Evolutionary conservation across 2,113 vertebrate genomes (phyloP).

Genomic region (Bujurquina vittata): DNA sequence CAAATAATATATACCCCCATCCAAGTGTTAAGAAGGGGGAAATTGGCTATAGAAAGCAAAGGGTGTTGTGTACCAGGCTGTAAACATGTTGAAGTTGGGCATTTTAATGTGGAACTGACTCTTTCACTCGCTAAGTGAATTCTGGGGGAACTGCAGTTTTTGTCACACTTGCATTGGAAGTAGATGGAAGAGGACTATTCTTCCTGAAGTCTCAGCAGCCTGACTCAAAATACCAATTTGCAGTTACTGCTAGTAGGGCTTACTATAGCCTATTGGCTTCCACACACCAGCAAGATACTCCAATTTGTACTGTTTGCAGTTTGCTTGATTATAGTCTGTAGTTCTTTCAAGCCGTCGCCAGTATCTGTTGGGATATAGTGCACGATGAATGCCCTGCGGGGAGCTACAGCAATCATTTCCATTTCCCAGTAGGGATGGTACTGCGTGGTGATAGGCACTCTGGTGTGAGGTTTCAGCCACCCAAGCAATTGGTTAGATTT

Average conservation of each 20-base stretch:
- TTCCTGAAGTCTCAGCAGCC: background rate
- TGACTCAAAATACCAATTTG: background rate
- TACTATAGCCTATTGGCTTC: background rate
- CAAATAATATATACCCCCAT: background rate
- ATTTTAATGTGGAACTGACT: background rate
- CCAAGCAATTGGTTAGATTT: background rate
- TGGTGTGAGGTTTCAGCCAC: constrained; percentile 13
- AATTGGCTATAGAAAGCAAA: background rate
- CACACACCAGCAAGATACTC: background rate
- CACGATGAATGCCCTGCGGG: constrained; percentile 37
- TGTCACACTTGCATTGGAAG: background rate
- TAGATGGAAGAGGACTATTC: background rate
- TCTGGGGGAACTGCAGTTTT: background rate
- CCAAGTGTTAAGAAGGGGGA: background rate
- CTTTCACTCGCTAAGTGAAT: background rate
- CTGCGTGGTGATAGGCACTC: constrained; percentile 3
- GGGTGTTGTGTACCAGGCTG: background rate
- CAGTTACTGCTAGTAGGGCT: background rate
- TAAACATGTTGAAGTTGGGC: background rate
- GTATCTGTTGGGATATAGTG: constrained; percentile 9
- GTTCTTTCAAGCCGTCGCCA: constrained; percentile 19
- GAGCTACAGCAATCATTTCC: constrained; percentile 27
- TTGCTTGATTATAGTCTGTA: constrained; percentile 25
- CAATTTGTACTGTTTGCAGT: constrained; percentile 5
- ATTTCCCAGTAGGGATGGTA: constrained; percentile 22